Evolutionary conservation across 2,113 vertebrate species (phyloP).

Genomic region (Malurus cyaneus): DNA sequence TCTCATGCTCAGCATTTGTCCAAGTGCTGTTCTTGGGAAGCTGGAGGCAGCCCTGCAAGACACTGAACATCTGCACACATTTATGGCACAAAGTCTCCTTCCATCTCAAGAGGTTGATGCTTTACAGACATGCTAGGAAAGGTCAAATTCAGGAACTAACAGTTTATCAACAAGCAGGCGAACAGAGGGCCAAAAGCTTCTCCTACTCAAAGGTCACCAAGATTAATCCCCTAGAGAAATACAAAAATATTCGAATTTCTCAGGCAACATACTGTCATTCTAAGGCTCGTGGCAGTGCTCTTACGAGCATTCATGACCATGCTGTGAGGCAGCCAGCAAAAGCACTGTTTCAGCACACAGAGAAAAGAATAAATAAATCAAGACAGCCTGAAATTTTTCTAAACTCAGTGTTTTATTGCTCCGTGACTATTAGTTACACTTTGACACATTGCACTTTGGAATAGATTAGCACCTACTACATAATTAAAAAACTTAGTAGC

Average conservation of each 20-base stretch:
- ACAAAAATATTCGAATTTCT: neutral
- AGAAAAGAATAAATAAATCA: neutral
- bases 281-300: neutral
- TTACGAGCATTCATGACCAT: neutral
- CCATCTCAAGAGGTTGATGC: neutral
- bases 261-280: neutral
- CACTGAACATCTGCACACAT: neutral
- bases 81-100: neutral
- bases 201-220: neutral
- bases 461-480: conserved; percentile 25
- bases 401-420: conserved; percentile 61
- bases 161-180: neutral
- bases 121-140: neutral
- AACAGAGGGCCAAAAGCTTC: neutral
- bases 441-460: neutral
- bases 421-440: conserved; percentile 17
- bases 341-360: neutral
- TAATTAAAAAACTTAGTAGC: conserved; percentile 47
- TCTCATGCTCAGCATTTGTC: neutral
- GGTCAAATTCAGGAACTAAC: neutral
- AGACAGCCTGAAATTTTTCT: neutral
- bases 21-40: neutral
- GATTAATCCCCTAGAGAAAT: neutral
- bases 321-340: neutral
- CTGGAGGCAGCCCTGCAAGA: neutral